Conservation (phyloP, 1,140 invertebrate species). For the Drosophila fuyamai region DNA sequence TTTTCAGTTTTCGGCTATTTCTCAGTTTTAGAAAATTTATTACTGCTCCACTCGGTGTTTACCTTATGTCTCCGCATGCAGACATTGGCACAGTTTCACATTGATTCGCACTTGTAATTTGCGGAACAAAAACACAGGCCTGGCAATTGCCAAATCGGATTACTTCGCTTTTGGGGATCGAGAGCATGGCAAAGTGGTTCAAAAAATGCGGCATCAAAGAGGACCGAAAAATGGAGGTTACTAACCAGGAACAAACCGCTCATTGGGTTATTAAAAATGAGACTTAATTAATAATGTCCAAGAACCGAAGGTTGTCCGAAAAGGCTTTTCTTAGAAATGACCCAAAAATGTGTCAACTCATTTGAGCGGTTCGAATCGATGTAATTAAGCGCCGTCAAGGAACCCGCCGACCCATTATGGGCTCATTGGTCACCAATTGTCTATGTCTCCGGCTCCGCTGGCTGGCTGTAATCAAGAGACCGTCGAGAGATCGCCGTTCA, state of each 20-base stretch:
- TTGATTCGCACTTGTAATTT: constrained; percentile 13
- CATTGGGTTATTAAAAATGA: constrained; percentile 39
- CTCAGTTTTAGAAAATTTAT: constrained; percentile 51
- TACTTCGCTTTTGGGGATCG: constrained; percentile 2
- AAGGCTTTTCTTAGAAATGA: constrained; percentile 35
- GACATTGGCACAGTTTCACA: constrained; percentile 48
- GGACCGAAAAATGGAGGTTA: no score
- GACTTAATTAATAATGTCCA: constrained; percentile 28
- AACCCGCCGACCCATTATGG: constrained; percentile 30
- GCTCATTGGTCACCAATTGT: constrained; percentile 1
- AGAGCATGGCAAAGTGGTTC: no score
- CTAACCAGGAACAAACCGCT: not conserved
- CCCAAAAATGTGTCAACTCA: constrained; percentile 64
- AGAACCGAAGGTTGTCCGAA: constrained; percentile 54
- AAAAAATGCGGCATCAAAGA: no score
- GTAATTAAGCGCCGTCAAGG: constrained; percentile 59
- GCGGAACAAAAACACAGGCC: constrained; percentile 18
- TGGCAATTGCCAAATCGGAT: constrained; percentile 24
- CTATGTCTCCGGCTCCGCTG: not conserved
- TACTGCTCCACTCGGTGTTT: constrained; percentile 41
- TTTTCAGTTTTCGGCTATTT: constrained; percentile 62
- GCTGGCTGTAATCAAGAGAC: constrained; percentile 16
- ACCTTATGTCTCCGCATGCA: constrained; percentile 24
- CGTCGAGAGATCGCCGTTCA: constrained; percentile 28
- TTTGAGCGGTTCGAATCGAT: constrained; percentile 54